Percentiles rank a stretch among this genome's conserved stretches.
These are phyloP conservation scores for Drosophila arizonae DNA, from an alignment of 1,140 invertebrate genomes.

Conservation along the genomic window DNA sequence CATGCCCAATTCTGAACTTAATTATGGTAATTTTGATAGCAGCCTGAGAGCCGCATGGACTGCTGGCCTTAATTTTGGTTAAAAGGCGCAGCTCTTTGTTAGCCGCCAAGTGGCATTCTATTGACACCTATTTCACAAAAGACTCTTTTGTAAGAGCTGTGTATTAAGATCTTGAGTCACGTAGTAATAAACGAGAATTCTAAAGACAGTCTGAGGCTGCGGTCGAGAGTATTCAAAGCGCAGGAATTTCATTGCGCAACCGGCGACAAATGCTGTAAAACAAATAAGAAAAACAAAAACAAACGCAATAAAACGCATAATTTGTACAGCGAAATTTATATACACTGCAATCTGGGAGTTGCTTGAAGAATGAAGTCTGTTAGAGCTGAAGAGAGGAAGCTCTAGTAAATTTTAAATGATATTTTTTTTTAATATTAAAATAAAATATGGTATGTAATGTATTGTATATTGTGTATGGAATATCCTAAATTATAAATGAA, in stretches of 20 bases:
- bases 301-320: neutral
- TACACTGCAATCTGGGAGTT: neutral
- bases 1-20: neutral
- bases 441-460: no score
- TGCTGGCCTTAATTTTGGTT: constrained; percentile 7
- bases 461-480: no score
- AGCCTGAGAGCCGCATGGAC: constrained; percentile 23
- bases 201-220: constrained; percentile 51
- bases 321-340: neutral
- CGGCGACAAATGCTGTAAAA: constrained; percentile 33
- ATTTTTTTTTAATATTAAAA: no score
- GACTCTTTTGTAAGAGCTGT: constrained; percentile 11
- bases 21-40: constrained; percentile 1
- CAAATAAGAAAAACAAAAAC: neutral
- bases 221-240: constrained; percentile 47
- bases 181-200: constrained; percentile 60
- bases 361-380: neutral
- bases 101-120: constrained; percentile 28
- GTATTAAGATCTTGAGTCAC: constrained; percentile 48
- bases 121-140: constrained; percentile 35
- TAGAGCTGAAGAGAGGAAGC: no score
- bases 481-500: no score
- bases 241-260: constrained; percentile 65
- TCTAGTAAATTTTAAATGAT: no score
- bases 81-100: constrained; percentile 12